phyloP scores from a whole-genome alignment of 2,888 invertebrate genomes.

The Drosophila nr. medialis region DNA sequence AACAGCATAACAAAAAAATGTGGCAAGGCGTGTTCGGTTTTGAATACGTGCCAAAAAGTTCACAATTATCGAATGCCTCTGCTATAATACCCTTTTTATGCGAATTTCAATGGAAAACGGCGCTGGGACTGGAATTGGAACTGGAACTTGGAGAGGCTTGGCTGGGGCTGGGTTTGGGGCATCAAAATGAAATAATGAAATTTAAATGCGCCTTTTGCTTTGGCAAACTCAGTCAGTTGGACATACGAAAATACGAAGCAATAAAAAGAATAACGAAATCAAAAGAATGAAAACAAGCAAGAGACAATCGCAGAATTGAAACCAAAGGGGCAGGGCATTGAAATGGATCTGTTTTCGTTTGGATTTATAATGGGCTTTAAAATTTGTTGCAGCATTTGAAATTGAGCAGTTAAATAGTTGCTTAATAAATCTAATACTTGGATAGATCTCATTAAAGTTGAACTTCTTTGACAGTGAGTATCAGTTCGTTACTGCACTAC shows the following conservation, averaged over 20 bases:
- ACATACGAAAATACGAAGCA: constrained; percentile 62
- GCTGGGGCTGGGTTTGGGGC: constrained; percentile 10
- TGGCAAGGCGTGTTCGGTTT: constrained; percentile 46
- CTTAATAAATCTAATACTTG: not conserved
- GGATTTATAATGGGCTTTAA: constrained; percentile 72
- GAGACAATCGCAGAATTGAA: constrained; percentile 26
- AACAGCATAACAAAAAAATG: constrained; percentile 35
- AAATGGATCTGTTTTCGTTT: constrained; percentile 52
- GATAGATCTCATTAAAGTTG: not conserved
- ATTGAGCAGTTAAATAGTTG: not conserved
- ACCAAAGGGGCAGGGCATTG: constrained; percentile 40
- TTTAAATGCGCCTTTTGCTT: constrained; percentile 71
- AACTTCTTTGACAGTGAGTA: not conserved
- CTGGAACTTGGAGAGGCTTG: not conserved
- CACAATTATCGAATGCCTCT: constrained; percentile 53
- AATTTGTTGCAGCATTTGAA: constrained; percentile 25
- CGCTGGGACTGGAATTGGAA: not conserved
- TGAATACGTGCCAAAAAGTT: constrained; percentile 68
- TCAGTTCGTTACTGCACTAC: not conserved
- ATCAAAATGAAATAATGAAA: constrained; percentile 67
- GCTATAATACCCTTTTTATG: constrained; percentile 71
- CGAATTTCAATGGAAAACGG: constrained; percentile 60
- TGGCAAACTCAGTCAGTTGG: constrained; percentile 71
- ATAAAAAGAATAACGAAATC: constrained; percentile 76
- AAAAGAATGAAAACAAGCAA: constrained; percentile 63